These are phyloP conservation scores for Oscheius sp. DNA, from an alignment of 2,888 invertebrate species.

Conservation along the genomic window DNA sequence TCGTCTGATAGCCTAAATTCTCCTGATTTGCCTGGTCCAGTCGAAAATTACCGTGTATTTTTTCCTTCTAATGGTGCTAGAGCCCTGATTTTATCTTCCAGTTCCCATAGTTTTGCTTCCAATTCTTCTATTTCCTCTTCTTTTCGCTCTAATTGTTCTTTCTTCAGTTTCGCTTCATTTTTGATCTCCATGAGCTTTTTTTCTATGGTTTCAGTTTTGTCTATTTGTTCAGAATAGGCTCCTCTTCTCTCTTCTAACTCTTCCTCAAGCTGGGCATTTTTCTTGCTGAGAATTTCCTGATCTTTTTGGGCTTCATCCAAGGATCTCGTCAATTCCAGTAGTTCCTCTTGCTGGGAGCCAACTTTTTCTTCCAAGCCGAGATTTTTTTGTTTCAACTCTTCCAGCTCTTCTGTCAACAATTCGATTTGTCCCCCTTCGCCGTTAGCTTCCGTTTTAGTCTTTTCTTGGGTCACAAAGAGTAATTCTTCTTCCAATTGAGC, in stretches of 20 bases:
- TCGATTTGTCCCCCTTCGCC: not conserved
- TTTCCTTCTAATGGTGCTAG: not conserved
- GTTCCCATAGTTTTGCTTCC: too few species aligned
- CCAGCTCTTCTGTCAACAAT: not conserved
- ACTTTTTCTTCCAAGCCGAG: not conserved
- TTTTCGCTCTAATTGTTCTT: too few species aligned
- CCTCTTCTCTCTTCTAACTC: too few species aligned
- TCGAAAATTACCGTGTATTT: not conserved
- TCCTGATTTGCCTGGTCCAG: not conserved
- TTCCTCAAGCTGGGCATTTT: too few species aligned
- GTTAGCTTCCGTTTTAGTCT: too few species aligned
- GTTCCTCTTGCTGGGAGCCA: too few species aligned
- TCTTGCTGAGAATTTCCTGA: not conserved
- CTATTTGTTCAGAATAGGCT: too few species aligned
- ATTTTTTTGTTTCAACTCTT: not conserved
- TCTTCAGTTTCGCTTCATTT: not conserved
- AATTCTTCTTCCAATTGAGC: too few species aligned
- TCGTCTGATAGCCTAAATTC: too few species aligned
- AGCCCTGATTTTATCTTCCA: too few species aligned
- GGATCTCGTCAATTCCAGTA: not conserved
- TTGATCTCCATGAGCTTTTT: not conserved
- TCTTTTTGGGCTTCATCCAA: not conserved
- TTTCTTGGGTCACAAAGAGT: too few species aligned
- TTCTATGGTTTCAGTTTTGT: not conserved
- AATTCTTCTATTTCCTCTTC: too few species aligned